Percentiles rank a stretch among this genome's conserved stretches.
Evolutionary conservation across 2,113 vertebrate species (phyloP).

Genomic region (Empidonax alnorum): DNA sequence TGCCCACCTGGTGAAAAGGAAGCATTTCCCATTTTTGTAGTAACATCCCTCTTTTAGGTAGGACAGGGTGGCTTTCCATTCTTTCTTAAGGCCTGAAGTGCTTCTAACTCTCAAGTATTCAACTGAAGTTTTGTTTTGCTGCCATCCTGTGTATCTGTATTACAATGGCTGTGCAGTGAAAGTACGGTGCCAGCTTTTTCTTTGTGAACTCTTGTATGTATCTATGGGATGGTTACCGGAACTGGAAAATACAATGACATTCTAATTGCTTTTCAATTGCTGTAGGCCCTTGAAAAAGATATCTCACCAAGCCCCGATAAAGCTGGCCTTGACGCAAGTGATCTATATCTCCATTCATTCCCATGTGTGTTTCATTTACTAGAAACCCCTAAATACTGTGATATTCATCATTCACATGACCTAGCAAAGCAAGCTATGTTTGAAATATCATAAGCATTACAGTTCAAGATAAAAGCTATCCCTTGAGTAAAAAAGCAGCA

Average conservation of each 20-base stretch:
- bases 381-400: neutral
- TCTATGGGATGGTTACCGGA: neutral
- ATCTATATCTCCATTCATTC: conserved; percentile 33
- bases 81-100: neutral
- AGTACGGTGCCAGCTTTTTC: neutral
- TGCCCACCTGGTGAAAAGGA: neutral
- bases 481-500: conserved; percentile 11
- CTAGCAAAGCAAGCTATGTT: conserved; percentile 19
- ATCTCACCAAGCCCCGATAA: conserved; percentile 11
- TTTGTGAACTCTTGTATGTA: neutral
- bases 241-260: neutral
- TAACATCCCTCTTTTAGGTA: neutral
- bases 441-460: conserved; percentile 29
- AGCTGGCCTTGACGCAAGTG: conserved; percentile 1
- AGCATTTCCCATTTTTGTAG: neutral
- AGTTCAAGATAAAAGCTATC: conserved; percentile 37
- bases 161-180: accelerated
- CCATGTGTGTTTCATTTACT: neutral
- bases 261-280: conserved; percentile 29
- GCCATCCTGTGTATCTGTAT: neutral
- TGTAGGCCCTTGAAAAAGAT: conserved; percentile 39
- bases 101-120: neutral
- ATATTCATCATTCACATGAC: conserved; percentile 49
- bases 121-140: neutral
- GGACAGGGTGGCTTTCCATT: neutral